Evolutionary conservation across 2,113 vertebrate species (phyloP), one percentile per base, ranked within the genome.

Genomic region (Fregetta grallaria): DNA sequence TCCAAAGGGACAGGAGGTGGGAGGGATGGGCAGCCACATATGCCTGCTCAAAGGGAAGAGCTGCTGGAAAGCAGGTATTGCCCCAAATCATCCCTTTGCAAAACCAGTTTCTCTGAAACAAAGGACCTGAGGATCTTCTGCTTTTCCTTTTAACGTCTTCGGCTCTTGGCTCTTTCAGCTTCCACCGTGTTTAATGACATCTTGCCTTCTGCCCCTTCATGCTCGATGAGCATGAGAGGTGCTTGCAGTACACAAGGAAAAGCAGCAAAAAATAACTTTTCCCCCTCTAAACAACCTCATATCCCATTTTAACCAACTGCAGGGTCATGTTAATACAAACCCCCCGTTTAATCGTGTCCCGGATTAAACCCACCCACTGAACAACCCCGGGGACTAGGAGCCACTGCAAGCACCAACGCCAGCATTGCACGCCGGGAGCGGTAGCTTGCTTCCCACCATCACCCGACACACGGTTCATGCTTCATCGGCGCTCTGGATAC

Each of bases 281-380:
- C 53, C 53, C 29, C 20, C 29, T 59, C 77, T 70, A 40, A 74
- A 32, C 32, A 71, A 75, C 26, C 58, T 55, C 21, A 27, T 1
- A 26, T 22, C 42, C 56, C 0, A 0, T 66, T 94, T 52, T 61
- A 80, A 47, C 38, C 0, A 0, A 40, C 50, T 15, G 18, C 59
- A 61, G 38, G 27, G 42, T 44, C 9, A 12, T 1, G 7, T 52
- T 23, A n/a, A 52, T 13, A 68, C 2, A 3, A 87, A 73, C 63
- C 20, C 71, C 32, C 6, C 4, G 5, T 87, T 87, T 90, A 81
- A 65, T 50, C 2, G 0, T 32, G 49, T 40, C 29, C 47, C 6
- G 10, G 92, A 70, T 63, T 58, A 86, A 91, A 83, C 47, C 47
- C 61, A 88, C 45, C 56, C 21, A 0, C 56, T 16, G 67, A 81